Evolutionary conservation across 1,140 invertebrate genomes (phyloP), one percentile per base, ranked within the genome.

Genomic region (Hyphantria cunea): DNA sequence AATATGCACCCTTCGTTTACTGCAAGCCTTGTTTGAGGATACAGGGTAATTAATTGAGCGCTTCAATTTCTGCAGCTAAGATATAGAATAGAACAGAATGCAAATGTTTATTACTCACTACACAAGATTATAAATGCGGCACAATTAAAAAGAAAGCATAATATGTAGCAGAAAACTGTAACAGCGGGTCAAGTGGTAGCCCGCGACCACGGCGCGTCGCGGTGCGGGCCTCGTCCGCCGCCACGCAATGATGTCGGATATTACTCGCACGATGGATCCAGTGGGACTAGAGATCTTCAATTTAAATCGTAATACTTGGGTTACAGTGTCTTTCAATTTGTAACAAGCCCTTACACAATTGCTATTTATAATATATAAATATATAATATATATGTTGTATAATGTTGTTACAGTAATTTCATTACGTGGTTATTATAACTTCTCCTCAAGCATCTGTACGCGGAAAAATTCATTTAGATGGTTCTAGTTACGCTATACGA

Each of bases 1-100:
- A 91, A 90, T 91, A 91, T 91, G 89, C 90, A 91, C 90, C 89
- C 87, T 89, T 89, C 82, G 86, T 85, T 89, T 89, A 89, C 88
- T 91, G 90, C 89, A 91, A 91, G 90, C 90, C 86, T 90, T 90
- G 76, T 86, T 81, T 87, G 78, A 89, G 82, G 89, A 85, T 88
- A 87, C 79, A 88, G 81, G 81, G 84, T 87, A 86, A 60, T 91
- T 87, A 86, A 60, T 91, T 89, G 89, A 91, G 90, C 89, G 89
- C 89, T 91, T 91, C 81, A 86, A 90, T 83, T 84, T 84, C 80
- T 84, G 88, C 85, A 86, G 88, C 79, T 82, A 84, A 84, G 70
- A 84, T 76, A 79, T 80, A 84, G 72, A 81, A 76, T 82, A 76
- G 70, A 90, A 89, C 84, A 88, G 81, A 89, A 90, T 90, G 87